These are phyloP conservation scores for Hystrix brachyura DNA, from an alignment of 2,113 vertebrate species.

Conservation along the genomic window DNA sequence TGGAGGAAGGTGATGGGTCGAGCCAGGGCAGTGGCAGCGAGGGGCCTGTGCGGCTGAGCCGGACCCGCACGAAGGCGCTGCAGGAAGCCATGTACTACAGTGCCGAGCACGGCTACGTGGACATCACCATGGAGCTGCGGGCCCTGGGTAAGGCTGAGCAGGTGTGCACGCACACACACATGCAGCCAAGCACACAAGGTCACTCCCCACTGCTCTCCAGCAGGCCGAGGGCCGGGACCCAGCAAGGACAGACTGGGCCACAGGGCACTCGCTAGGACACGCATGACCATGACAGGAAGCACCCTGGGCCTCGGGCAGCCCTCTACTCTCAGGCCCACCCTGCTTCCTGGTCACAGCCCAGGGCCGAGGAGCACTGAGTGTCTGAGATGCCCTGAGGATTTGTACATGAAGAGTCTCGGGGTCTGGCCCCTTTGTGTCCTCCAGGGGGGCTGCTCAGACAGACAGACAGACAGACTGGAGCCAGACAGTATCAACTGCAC, in stretches of 20 bases:
- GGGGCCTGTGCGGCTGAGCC: constrained; percentile 92
- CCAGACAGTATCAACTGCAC: not conserved
- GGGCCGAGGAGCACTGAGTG: not conserved
- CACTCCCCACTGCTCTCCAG: not conserved
- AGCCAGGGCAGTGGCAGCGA: constrained; percentile 88
- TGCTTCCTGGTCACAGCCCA: not conserved
- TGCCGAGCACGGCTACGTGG: constrained; percentile 96
- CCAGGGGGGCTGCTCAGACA: not conserved
- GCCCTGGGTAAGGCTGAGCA: constrained; percentile 89
- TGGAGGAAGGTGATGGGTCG: constrained; percentile 90
- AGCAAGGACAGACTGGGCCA: not conserved
- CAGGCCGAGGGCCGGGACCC: not conserved
- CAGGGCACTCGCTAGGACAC: not conserved
- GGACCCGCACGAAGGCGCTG: constrained; percentile 95
- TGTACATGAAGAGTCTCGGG: not conserved
- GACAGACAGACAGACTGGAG: not conserved
- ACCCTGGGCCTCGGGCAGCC: not conserved
- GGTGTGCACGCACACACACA: accelerated
- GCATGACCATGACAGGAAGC: not conserved
- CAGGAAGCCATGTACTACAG: constrained; percentile 99
- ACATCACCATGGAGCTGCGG: constrained; percentile 98
- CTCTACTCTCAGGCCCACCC: not conserved
- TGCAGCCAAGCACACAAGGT: accelerated
- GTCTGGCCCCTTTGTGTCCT: not conserved
- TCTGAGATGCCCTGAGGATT: not conserved